These are phyloP conservation scores for Lycodopsis pacificus DNA, from an alignment of 2,797 vertebrate genomes.

Conservation along the genomic window DNA sequence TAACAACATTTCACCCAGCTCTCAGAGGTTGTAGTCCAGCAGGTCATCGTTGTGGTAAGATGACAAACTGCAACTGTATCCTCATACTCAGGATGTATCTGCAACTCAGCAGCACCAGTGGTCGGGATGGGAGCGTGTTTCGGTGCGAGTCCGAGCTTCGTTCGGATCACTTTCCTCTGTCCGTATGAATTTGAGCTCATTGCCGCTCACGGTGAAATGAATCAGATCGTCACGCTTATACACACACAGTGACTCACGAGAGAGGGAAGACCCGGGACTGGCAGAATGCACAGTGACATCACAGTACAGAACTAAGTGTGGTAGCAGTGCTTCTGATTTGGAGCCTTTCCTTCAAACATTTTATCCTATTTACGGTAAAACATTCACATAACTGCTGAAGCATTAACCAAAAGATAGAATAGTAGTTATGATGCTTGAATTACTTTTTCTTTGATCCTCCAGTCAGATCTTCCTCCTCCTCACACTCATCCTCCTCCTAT, in stretches of 20 bases:
- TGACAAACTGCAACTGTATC: not conserved
- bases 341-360: not conserved
- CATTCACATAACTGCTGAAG: not conserved
- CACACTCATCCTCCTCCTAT: too few relatives aligned
- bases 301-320: not conserved
- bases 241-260: not conserved
- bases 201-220: constrained; percentile 6
- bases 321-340: not conserved
- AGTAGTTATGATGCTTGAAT: not conserved
- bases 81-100: too few relatives aligned
- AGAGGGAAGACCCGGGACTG: constrained; percentile 1
- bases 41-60: constrained; percentile 12
- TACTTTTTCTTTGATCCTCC: not conserved
- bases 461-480: not conserved
- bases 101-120: constrained; percentile 1
- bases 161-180: not conserved
- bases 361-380: too few relatives aligned
- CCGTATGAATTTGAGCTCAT: constrained; percentile 6
- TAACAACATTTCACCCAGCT: not conserved
- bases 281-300: not conserved
- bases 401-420: not conserved
- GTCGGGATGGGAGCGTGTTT: not conserved
- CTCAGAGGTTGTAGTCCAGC: constrained; percentile 3
- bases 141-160: not conserved
- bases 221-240: not conserved